Percentiles rank a stretch among this genome's conserved stretches.
These are phyloP conservation scores for Apogon hyalosoma DNA, from an alignment of 2,797 vertebrate genomes.

Conservation along the genomic window DNA sequence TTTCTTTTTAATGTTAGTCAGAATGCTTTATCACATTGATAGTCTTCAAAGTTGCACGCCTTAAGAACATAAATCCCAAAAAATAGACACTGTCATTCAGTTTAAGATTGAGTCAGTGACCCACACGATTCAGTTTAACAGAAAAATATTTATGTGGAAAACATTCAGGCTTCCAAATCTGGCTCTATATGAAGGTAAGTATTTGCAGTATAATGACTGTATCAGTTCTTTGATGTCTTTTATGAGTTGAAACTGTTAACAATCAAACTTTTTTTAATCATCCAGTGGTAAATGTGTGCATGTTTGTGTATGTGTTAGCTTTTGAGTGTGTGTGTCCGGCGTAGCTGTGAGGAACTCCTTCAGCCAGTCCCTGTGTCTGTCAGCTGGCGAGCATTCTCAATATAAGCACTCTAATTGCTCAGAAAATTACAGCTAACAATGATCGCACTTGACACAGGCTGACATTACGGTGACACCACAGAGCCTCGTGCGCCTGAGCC, in stretches of 20 bases:
- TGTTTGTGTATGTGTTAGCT: conserved; percentile 13
- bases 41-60: no score
- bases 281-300: conserved; percentile 9
- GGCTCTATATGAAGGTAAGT: no score
- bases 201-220: not conserved
- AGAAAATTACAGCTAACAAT: conserved; percentile 87
- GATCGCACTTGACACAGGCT: conserved; percentile 87
- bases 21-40: no score
- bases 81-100: no score
- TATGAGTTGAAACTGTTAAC: not conserved
- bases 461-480: conserved; percentile 81
- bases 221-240: not conserved
- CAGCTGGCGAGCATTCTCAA: conserved; percentile 81
- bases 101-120: no score
- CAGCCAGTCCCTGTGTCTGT: conserved; percentile 73
- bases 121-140: no score
- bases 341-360: conserved; percentile 74
- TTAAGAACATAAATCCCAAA: no score
- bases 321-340: conserved; percentile 23
- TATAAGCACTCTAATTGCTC: conserved; percentile 92
- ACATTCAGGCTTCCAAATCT: not conserved
- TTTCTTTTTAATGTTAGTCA: no score
- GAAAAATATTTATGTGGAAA: no score
- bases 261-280: no score
- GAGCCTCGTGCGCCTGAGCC: conserved; percentile 46